phyloP scores from a whole-genome alignment of 2,888 invertebrate genomes.

The Bugulina stolonifera region DNA sequence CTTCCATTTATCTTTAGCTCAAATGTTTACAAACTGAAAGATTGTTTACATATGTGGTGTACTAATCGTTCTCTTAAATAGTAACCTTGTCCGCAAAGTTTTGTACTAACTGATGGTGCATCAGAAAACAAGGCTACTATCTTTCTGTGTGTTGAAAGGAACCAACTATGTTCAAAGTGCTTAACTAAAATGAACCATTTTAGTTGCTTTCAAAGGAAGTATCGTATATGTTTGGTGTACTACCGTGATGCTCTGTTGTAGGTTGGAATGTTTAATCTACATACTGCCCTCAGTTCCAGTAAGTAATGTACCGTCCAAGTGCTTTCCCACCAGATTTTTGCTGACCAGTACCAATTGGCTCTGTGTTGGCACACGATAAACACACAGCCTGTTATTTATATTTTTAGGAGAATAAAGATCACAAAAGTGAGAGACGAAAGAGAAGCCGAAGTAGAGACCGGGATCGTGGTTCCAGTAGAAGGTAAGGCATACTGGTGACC shows the following conservation, averaged over 20 bases:
- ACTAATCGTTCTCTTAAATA: too few relatives aligned
- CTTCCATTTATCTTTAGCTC: too few relatives aligned
- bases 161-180: too few relatives aligned
- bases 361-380: neutral
- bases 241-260: conserved; percentile 18
- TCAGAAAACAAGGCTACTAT: too few relatives aligned
- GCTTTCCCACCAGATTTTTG: too few relatives aligned
- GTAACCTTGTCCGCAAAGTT: too few relatives aligned
- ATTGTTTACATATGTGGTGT: too few relatives aligned
- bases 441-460: conserved; percentile 5
- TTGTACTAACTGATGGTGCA: too few relatives aligned
- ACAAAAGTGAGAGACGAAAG: neutral
- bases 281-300: neutral
- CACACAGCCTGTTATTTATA: conserved; percentile 6
- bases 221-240: neutral
- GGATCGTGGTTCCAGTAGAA: conserved; percentile 10
- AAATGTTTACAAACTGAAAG: too few relatives aligned
- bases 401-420: conserved; percentile 23
- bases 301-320: neutral
- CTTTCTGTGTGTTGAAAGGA: too few relatives aligned
- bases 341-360: conserved; percentile 9
- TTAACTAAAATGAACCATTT: too few relatives aligned
- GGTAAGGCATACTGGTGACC: conserved; percentile 8
- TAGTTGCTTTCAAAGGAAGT: too few relatives aligned
- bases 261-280: neutral